A percentile compares a stretch with the other conserved stretches of the same genome.
Evolutionary conservation across 2,797 vertebrate species (phyloP).

Genomic region (Thripadectes ignobilis): DNA sequence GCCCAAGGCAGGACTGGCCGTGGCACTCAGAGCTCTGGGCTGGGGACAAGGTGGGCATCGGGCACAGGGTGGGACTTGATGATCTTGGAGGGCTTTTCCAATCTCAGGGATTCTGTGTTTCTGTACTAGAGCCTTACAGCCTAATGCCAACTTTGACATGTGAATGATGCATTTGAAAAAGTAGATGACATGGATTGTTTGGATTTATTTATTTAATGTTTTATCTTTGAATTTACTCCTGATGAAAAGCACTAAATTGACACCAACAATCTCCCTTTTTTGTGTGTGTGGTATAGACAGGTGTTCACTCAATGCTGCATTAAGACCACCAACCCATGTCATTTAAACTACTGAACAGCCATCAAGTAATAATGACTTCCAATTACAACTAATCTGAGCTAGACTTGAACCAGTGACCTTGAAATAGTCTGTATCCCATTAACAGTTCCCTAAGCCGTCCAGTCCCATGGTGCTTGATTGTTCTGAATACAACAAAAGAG

Average conservation of each 20-base stretch:
- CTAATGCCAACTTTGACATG: background rate
- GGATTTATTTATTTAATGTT: background rate
- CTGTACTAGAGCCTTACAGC: background rate
- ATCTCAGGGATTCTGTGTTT: background rate
- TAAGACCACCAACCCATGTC: slow-evolving; percentile 5
- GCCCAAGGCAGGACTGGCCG: no score
- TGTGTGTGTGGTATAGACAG: background rate
- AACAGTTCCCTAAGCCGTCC: slow-evolving; percentile 16
- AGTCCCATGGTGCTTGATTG: slow-evolving; percentile 12
- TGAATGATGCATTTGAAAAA: background rate
- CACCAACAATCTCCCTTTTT: background rate
- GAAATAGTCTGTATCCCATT: slow-evolving; percentile 27
- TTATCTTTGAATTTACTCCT: background rate
- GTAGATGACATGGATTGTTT: background rate
- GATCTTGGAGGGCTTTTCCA: background rate
- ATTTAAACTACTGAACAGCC: slow-evolving; percentile 20
- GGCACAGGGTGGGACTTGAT: background rate
- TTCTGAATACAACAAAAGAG: background rate
- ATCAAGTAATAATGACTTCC: slow-evolving; percentile 9
- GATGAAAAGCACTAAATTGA: background rate
- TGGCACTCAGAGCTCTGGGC: no score
- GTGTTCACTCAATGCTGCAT: background rate
- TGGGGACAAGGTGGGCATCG: no score
- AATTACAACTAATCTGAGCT: slow-evolving; percentile 11
- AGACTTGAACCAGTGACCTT: slow-evolving; percentile 31